Evolutionary conservation across 2,888 invertebrate genomes (phyloP).

Genomic region (Bedellia somnulentella): DNA sequence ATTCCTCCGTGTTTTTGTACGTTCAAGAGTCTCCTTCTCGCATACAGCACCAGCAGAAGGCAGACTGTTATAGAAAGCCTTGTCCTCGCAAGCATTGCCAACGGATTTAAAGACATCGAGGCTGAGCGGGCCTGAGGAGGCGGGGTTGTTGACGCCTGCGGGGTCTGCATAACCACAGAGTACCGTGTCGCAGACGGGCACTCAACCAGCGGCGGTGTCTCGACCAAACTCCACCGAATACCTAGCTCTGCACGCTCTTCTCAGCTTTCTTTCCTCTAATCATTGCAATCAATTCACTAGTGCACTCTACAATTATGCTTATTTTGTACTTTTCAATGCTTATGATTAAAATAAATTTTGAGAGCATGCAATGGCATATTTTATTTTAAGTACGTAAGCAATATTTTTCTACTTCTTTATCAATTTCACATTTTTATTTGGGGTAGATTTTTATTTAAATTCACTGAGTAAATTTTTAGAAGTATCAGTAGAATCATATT

Average conservation of each 20-base stretch:
- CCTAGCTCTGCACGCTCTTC: conserved; percentile 7
- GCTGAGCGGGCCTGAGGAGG: conserved; percentile 52
- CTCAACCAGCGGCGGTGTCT: neutral
- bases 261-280: conserved; percentile 15
- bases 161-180: conserved; percentile 33
- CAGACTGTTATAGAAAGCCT: conserved; percentile 61
- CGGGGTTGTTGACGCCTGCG: conserved; percentile 42
- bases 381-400: too few species aligned
- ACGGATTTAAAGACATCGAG: conserved; percentile 50
- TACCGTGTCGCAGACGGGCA: conserved; percentile 30
- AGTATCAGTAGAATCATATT: conserved; percentile 33
- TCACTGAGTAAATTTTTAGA: conserved; percentile 17
- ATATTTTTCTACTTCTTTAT: too few species aligned
- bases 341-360: too few species aligned
- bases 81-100: conserved; percentile 62
- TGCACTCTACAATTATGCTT: too few species aligned
- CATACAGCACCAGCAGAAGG: conserved; percentile 84
- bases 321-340: too few species aligned
- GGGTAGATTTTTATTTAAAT: neutral
- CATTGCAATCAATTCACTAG: too few species aligned
- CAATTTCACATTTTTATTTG: too few species aligned
- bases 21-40: conserved; percentile 76
- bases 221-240: neutral
- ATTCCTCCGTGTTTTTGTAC: conserved; percentile 48
- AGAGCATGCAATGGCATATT: too few species aligned